Base-by-base conservation (phyloP, 2,113 vertebrate species). In the Campylomormyrus tamandua region DNA sequence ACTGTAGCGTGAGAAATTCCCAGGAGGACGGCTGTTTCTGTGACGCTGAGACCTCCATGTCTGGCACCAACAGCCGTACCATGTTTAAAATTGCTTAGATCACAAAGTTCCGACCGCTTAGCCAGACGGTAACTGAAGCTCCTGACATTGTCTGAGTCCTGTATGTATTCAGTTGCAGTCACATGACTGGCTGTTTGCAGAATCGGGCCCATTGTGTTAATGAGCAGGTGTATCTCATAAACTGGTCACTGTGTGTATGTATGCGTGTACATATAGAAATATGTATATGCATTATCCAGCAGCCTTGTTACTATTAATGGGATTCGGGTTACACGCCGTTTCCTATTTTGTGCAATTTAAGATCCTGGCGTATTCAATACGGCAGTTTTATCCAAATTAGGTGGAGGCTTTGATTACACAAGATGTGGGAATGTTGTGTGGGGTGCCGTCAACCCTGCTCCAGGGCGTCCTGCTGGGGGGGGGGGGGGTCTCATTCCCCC, bases 381-480 rank as follows among this genome's bases (percentile, higher is more conserved):
- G 89, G 88, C 77, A 86, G 88, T 89, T 92, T 91, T 80, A 89
- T 89, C 92, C 90, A 89, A 89, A 92, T 93, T 91, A 91, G 90
- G 50, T 89, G 58, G 31, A 48, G 90, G 90, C 62, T 92, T 90
- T 90, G 80, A 91, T 93, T 91, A 91, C 91, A 91, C 53, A 7
- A 49, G 85, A 39, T 89, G 88, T 58, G 66, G 48, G 88, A 77
- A 90, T 74, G 50, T 88, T 83, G 49, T 24, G 86, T 2, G 15
- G 90, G 80, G 24, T 42, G 24, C 46, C 9, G 17, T 50, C 10
- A 45, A 39, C 50, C 70, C 66, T 42, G n/a, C 42, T 9, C 0
- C 15, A 35, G 35, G 46, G 45, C 39, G 42, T 52, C 70, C 21
- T 42, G n/a, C n/a, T 66, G 53, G 53, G 45, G 35, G n/a, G 45